phyloP scores from a whole-genome alignment of 1,140 invertebrate genomes.

The Stratiolaelaps scimitus region DNA sequence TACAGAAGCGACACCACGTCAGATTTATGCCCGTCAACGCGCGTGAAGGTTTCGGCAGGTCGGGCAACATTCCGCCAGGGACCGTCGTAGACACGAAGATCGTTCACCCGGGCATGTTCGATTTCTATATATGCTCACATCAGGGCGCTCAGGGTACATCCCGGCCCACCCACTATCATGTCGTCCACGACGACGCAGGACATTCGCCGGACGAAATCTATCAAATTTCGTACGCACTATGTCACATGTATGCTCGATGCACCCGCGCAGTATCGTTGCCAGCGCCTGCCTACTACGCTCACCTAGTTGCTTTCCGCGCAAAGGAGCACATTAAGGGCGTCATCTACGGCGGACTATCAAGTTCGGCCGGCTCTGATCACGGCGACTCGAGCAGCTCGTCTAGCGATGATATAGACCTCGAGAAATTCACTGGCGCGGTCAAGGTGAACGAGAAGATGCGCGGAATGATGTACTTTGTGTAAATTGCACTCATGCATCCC shows the following conservation, averaged over 20 bases:
- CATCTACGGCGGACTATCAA: no score
- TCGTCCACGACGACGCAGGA: slow-evolving; percentile 63
- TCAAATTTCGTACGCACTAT: slow-evolving; percentile 67
- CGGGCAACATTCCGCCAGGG: slow-evolving; percentile 42
- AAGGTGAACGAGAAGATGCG: no score
- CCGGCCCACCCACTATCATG: slow-evolving; percentile 72
- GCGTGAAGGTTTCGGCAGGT: not conserved
- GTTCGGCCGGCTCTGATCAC: no score
- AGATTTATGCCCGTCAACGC: slow-evolving; percentile 38
- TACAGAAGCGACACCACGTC: slow-evolving; percentile 81
- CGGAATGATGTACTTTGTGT: no score
- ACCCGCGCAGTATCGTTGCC: slow-evolving; percentile 77
- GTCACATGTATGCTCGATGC: slow-evolving; percentile 75
- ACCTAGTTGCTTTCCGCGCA: slow-evolving; percentile 69
- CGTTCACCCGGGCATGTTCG: slow-evolving; percentile 62
- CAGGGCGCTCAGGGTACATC: slow-evolving; percentile 63
- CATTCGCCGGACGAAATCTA: slow-evolving; percentile 65
- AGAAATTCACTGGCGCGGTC: no score
- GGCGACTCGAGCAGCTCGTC: no score
- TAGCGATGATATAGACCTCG: no score
- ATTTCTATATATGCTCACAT: slow-evolving; percentile 69
- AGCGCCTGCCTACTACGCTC: slow-evolving; percentile 83
- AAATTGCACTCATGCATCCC: no score
- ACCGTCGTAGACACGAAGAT: slow-evolving; percentile 69
- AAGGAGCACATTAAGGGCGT: slow-evolving; percentile 23